Evolutionary conservation across 2,113 vertebrate species (phyloP).

Genomic region (Merops nubicus): DNA sequence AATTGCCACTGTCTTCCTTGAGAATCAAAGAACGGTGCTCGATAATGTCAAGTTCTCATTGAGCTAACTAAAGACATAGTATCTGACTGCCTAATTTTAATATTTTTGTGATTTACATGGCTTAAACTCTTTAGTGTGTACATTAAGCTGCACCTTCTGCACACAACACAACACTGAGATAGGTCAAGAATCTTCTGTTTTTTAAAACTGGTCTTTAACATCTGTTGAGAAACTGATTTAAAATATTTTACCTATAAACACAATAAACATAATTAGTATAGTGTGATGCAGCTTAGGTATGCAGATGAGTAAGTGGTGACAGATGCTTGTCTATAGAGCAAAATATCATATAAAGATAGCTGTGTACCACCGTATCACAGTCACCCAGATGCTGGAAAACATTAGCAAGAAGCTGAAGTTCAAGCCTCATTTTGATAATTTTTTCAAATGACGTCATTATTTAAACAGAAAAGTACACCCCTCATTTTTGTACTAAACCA

Average conservation of each 20-base stretch:
- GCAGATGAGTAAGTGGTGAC: background rate
- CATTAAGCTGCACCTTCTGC: background rate
- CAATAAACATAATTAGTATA: background rate
- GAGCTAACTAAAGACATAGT: background rate
- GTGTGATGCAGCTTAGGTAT: background rate
- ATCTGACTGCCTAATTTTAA: background rate
- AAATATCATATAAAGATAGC: background rate
- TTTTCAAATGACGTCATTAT: conserved; percentile 23
- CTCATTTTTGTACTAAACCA: background rate
- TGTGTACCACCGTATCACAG: background rate
- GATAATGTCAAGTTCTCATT: background rate
- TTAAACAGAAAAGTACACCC: conserved; percentile 8
- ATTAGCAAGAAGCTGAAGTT: background rate
- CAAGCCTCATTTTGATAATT: background rate
- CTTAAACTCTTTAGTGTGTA: background rate
- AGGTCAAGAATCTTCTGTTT: background rate
- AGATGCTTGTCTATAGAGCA: background rate
- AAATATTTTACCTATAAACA: background rate
- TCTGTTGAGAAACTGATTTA: background rate
- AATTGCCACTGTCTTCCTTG: background rate
- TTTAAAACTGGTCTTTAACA: background rate
- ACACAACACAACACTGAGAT: background rate
- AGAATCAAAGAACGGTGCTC: background rate
- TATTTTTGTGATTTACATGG: background rate
- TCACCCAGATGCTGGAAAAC: background rate